Conservation (phyloP, 2,797 vertebrate species). For the Clarias pachynema region DNA sequence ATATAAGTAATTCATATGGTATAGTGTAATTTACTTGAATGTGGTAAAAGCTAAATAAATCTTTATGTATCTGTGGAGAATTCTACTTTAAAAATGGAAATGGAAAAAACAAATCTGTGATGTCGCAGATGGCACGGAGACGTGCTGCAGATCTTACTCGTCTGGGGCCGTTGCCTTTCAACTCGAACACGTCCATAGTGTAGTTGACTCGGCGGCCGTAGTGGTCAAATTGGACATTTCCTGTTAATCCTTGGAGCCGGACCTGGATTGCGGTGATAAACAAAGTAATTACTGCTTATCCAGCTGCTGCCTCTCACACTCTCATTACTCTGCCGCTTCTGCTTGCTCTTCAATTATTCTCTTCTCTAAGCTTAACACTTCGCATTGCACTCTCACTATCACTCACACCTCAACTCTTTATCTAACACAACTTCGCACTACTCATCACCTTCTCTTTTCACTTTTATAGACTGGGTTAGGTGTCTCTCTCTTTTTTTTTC, state of each 20-base stretch:
- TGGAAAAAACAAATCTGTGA: neutral
- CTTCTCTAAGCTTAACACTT: slow-evolving; percentile 21
- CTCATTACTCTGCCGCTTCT: slow-evolving; percentile 25
- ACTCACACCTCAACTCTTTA: slow-evolving; percentile 28
- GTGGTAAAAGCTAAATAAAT: neutral
- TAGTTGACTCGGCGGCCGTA: slow-evolving; percentile 96
- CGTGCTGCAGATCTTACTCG: slow-evolving; percentile 77
- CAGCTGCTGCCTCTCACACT: slow-evolving; percentile 38
- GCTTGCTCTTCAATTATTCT: slow-evolving; percentile 40
- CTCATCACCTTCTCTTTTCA: slow-evolving; percentile 20
- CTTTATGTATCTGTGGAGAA: neutral
- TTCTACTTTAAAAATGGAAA: neutral
- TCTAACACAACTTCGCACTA: slow-evolving; percentile 12
- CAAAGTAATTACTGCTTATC: slow-evolving; percentile 55
- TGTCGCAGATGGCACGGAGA: neutral
- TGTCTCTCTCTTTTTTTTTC: neutral
- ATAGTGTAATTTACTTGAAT: neutral
- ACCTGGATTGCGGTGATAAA: slow-evolving; percentile 77
- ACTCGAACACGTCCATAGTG: slow-evolving; percentile 97
- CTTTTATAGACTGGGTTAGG: neutral
- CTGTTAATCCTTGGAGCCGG: slow-evolving; percentile 95
- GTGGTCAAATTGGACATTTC: slow-evolving; percentile 98
- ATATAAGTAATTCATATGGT: slow-evolving; percentile 9
- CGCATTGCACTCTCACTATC: neutral
- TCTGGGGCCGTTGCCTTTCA: slow-evolving; percentile 92